A percentile compares a stretch with the other conserved stretches of the same genome.
Evolutionary conservation across 2,888 invertebrate species (phyloP).

Genomic region (Ormyrus thymus): DNA sequence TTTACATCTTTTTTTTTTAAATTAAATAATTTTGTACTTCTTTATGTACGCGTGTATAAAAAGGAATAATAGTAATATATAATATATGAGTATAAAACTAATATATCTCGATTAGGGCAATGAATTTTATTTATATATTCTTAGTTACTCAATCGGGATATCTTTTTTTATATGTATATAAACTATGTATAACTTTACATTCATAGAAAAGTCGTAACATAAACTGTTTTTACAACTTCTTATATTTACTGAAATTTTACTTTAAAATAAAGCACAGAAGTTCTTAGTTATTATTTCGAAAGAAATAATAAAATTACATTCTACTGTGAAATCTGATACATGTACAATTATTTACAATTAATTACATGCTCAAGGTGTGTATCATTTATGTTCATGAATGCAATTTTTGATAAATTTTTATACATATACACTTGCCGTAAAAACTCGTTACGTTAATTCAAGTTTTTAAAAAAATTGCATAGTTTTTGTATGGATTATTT

Average conservation of each 20-base stretch:
- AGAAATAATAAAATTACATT: background rate
- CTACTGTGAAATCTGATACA: background rate
- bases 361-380: slow-evolving; percentile 1
- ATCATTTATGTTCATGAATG: background rate
- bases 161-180: slow-evolving; percentile 42
- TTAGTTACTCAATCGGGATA: slow-evolving; percentile 16
- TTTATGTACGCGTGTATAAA: slow-evolving; percentile 32
- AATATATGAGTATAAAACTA: too few species aligned
- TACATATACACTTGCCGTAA: background rate
- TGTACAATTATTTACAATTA: background rate
- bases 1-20: background rate
- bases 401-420: slow-evolving; percentile 28
- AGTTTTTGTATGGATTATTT: background rate
- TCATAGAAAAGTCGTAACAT: slow-evolving; percentile 25
- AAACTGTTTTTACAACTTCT: slow-evolving; percentile 36
- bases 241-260: background rate
- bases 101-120: slow-evolving; percentile 1
- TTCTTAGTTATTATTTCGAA: slow-evolving; percentile 16
- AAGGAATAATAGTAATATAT: background rate
- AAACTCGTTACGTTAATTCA: background rate
- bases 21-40: slow-evolving; percentile 4
- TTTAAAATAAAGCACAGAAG: background rate
- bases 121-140: slow-evolving; percentile 1
- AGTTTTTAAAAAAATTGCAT: background rate
- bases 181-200: slow-evolving; percentile 28